Percentiles rank a stretch among this genome's conserved stretches.
These are phyloP conservation scores for Hypotaenidia philippensis DNA, from an alignment of 2,797 vertebrate species.

Conservation along the genomic window DNA sequence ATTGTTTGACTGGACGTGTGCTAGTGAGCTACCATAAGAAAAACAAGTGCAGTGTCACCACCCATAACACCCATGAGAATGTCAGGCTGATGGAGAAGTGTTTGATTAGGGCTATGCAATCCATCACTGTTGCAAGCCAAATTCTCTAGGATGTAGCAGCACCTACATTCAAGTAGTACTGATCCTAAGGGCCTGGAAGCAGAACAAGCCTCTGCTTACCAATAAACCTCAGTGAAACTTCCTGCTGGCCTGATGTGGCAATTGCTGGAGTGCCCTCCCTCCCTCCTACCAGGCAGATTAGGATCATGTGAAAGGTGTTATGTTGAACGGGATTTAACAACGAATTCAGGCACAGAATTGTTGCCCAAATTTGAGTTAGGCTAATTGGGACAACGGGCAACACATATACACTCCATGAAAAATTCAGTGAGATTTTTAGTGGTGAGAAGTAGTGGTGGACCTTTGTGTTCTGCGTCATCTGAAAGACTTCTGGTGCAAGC, in stretches of 20 bases:
- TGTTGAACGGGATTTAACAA: not conserved
- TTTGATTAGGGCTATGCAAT: not conserved
- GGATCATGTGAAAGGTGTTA: not conserved
- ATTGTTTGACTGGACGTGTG: not conserved
- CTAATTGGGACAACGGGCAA: not conserved
- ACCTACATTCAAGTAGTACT: not conserved
- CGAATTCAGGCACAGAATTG: not conserved
- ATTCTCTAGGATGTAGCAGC: fast-evolving
- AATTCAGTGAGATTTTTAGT: not conserved
- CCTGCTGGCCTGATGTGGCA: not conserved
- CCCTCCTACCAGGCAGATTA: not conserved
- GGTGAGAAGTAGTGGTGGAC: not conserved
- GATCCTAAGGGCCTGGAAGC: not conserved
- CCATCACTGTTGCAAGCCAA: not conserved
- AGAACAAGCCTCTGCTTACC: not conserved
- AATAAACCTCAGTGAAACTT: not conserved
- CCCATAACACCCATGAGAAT: not conserved
- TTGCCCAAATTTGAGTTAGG: not conserved
- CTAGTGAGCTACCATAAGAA: not conserved
- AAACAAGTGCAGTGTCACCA: not conserved
- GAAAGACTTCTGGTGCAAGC: not conserved
- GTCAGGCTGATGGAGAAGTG: not conserved
- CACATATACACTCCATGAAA: not conserved
- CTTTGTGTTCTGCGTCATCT: not conserved
- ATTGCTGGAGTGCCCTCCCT: not conserved